Evolutionary conservation across 2,113 vertebrate species (phyloP), one percentile per base, ranked within the genome.

Genomic region (Muntiacus muntjak): DNA sequence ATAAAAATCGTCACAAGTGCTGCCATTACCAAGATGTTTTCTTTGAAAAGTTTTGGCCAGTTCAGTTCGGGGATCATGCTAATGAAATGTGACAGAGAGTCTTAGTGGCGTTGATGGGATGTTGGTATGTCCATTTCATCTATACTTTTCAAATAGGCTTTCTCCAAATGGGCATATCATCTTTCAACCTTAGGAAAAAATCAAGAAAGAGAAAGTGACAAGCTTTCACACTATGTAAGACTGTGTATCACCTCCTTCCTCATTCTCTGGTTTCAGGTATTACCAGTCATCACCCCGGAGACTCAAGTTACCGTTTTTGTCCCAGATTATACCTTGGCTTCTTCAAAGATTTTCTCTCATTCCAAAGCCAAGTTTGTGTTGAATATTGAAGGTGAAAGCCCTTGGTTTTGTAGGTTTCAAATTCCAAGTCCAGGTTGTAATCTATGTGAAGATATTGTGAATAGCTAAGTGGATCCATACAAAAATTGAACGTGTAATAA

Each of bases 141-240:
- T 95, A 82, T 97, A 96, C 93, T 97, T 97, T 97, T 43, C 21
- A 97, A 98, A 96, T 78, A 98, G 96, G 93, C 94, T 92, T 97
- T 94, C 94, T 98, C 85, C 96, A 95, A 97, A 95, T 95, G 97
- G 90, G 64, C 97, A 96, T 95, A 97, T 98, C 83, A 3, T 97
- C 94, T 98, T 98, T 98, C 95, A 97, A 52, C 91, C 93, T 98
- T 96, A 98, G 89, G 89, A 97, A 96, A 97, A 96, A 97, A 95
- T 98, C 96, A 96, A 57, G 96, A 98, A 98, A 97, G 76, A 98
- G 92, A 98, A 98, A 98, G 94, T 98, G 98, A 98, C 98, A 98
- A 95, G 94, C 96, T 99, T 98, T 98, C 97, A 84, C 43, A 90
- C 95, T 83, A 97, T 97, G 94, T 98, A 83, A 95, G 64, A 88